Evolutionary conservation across 35 echinoderm and acorn worm genomes (phyloP).

Genomic region (Hemicentrotus pulcherrimus): DNA sequence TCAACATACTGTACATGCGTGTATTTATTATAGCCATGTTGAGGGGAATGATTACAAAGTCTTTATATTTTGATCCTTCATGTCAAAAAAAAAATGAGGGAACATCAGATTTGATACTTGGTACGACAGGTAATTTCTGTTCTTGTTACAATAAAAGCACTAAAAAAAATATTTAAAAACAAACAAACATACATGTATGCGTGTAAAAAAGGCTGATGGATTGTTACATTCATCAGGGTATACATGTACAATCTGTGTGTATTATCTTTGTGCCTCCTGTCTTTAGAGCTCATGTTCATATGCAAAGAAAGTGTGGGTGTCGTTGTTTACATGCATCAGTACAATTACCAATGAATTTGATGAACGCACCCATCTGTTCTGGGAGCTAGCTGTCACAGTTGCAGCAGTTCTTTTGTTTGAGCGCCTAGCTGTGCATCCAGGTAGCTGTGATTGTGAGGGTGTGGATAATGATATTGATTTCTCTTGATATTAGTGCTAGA

Average conservation of each 20-base stretch:
- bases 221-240: too few relatives aligned
- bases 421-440: background rate
- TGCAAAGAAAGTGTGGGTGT: background rate
- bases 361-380: background rate
- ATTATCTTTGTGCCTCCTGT: too few relatives aligned
- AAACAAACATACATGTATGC: too few relatives aligned
- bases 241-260: too few relatives aligned
- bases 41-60: background rate
- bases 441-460: background rate
- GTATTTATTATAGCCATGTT: background rate
- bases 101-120: conserved; percentile 12
- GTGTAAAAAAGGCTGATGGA: too few relatives aligned
- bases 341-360: background rate
- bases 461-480: too few relatives aligned
- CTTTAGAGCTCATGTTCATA: too few relatives aligned
- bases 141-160: conserved; percentile 44
- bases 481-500: too few relatives aligned
- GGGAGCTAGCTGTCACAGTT: background rate
- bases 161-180: background rate
- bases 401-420: background rate
- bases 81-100: background rate
- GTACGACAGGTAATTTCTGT: conserved; percentile 43
- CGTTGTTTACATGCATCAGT: background rate
- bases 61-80: background rate
- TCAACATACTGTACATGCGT: too few relatives aligned